These are phyloP conservation scores for Ochotona curzoniae DNA, from an alignment of 2,113 vertebrate genomes.

Conservation along the genomic window DNA sequence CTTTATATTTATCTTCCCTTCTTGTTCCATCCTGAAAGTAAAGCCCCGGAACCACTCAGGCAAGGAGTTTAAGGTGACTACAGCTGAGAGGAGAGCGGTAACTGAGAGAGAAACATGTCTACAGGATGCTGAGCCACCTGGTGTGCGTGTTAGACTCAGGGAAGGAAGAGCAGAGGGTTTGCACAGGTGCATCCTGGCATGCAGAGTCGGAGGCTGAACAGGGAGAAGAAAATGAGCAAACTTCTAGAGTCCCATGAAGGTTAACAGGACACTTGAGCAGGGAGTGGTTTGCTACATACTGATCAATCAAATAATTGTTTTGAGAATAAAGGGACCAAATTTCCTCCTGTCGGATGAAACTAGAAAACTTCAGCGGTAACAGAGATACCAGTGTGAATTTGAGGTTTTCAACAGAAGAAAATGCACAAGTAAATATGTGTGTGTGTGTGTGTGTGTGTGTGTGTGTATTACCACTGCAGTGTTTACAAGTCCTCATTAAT, in stretches of 20 bases:
- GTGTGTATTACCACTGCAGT: neutral
- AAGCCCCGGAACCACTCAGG: neutral
- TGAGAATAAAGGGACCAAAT: neutral
- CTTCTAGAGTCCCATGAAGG: neutral
- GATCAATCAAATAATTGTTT: neutral
- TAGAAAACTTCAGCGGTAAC: neutral
- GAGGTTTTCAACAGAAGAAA: neutral
- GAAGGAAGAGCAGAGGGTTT: neutral
- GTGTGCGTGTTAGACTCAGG: neutral
- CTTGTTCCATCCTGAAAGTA: neutral
- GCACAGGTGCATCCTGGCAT: neutral
- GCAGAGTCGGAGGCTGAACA: neutral
- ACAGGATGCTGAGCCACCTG: accelerated
- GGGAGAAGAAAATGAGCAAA: neutral
- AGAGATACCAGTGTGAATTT: neutral
- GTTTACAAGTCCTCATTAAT: too few species aligned
- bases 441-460: neutral
- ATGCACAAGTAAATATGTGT: neutral
- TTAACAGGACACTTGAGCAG: neutral
- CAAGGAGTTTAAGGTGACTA: accelerated
- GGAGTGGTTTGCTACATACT: neutral
- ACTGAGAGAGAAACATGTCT: neutral
- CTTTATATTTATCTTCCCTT: neutral
- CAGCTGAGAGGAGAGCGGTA: neutral
- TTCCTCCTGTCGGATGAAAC: neutral